Evolutionary conservation across 2,113 vertebrate genomes (phyloP).

Genomic region (Corythornis madagascariensis): DNA sequence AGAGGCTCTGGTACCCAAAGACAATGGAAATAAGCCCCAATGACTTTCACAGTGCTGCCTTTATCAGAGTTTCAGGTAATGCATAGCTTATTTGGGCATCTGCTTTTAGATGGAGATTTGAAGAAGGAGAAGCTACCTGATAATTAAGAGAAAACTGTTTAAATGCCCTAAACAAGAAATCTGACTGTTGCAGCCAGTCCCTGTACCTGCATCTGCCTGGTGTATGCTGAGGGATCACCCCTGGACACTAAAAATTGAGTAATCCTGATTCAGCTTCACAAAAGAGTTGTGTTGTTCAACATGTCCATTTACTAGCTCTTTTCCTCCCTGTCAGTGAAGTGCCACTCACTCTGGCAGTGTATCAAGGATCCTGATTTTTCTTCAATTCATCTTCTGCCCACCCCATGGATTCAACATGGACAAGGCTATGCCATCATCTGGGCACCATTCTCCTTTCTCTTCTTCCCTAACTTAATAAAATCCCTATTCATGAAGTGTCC

Average conservation of each 20-base stretch:
- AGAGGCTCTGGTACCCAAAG: not conserved
- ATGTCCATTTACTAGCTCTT: no score
- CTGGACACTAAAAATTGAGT: no score
- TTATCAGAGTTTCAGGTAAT: not conserved
- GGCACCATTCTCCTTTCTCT: no score
- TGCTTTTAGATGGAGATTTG: not conserved
- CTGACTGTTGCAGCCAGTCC: not conserved
- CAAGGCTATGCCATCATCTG: no score
- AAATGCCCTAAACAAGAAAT: not conserved
- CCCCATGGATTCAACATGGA: no score
- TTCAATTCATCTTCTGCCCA: no score
- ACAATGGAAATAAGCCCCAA: not conserved
- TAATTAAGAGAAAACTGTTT: not conserved
- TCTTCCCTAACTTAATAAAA: no score
- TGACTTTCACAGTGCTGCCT: not conserved
- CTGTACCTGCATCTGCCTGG: not conserved
- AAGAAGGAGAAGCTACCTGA: not conserved
- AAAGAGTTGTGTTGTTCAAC: no score
- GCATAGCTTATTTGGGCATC: not conserved
- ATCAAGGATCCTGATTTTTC: no score
- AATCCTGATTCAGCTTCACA: no score
- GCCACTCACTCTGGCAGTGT: no score
- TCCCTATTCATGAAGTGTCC: not conserved
- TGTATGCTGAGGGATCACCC: accelerated
- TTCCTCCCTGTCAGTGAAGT: no score